These are phyloP conservation scores for Aleadryas rufinucha DNA, from an alignment of 2,113 vertebrate species.

Conservation along the genomic window DNA sequence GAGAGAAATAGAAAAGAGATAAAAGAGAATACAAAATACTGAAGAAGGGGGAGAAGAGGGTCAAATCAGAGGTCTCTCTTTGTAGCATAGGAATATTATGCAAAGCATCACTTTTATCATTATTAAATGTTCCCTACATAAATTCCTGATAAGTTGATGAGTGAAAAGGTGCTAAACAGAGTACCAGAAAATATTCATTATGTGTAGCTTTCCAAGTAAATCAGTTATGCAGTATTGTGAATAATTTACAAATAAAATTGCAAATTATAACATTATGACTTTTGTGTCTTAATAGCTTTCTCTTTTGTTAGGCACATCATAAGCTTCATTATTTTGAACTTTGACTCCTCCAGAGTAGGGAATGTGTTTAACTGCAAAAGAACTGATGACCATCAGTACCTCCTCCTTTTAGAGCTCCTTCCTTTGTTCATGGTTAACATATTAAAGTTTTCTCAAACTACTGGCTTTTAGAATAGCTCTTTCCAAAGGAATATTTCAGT, in stretches of 20 bases:
- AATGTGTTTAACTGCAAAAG: background rate
- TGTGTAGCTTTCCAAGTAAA: background rate
- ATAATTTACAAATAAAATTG: background rate
- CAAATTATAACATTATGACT: background rate
- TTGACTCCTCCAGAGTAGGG: background rate
- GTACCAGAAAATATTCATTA: background rate
- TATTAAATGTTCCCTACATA: background rate
- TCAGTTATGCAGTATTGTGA: background rate
- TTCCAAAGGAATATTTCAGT: background rate
- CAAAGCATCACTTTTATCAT: conserved; percentile 4
- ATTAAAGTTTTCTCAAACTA: background rate
- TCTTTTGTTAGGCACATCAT: background rate
- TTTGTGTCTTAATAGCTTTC: background rate
- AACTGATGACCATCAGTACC: background rate
- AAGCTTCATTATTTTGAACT: background rate
- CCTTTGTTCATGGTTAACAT: background rate
- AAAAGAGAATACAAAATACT: conserved; percentile 14
- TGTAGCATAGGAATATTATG: conserved; percentile 2
- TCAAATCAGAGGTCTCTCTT: conserved; percentile 6
- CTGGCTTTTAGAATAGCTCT: background rate
- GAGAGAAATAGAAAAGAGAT: conserved; percentile 3
- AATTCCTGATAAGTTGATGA: background rate
- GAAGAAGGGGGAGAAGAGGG: background rate
- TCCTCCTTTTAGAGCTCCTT: background rate
- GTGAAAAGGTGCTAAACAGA: background rate